Conservation (phyloP, 2,888 invertebrate species). For the Chydorus sphaericus region DNA sequence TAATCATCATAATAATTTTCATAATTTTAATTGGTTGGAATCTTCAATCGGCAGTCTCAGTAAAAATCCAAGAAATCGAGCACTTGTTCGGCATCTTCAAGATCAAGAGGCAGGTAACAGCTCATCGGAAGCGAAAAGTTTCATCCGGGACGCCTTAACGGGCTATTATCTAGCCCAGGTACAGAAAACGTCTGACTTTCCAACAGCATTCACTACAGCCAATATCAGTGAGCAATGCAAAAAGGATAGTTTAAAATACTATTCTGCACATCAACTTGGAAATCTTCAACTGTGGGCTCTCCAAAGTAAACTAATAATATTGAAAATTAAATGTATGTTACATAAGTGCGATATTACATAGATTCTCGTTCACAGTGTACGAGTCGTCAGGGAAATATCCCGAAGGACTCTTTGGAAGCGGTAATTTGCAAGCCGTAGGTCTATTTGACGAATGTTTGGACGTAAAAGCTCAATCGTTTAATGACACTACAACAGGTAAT, state of each 20-base stretch:
- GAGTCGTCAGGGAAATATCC: not conserved
- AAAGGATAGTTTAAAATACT: not conserved
- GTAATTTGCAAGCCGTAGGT: not conserved
- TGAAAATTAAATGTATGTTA: not conserved
- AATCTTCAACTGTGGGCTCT: not conserved
- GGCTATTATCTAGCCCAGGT: too few relatives aligned
- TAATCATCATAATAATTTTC: too few relatives aligned
- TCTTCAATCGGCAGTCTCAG: too few relatives aligned
- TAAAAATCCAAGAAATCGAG: too few relatives aligned
- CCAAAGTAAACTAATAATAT: not conserved
- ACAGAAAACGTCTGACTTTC: too few relatives aligned
- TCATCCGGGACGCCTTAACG: too few relatives aligned
- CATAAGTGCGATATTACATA: not conserved
- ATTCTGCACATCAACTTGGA: not conserved
- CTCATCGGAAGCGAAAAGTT: too few relatives aligned
- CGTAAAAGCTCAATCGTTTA: not conserved
- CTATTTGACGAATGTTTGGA: slow-evolving; percentile 1
- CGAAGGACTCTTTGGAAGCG: not conserved
- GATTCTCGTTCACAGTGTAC: not conserved
- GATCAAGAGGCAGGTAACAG: too few relatives aligned
- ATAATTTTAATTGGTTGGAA: too few relatives aligned
- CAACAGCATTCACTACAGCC: not conserved
- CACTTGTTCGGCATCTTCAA: too few relatives aligned
- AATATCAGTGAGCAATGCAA: slow-evolving; percentile 1
- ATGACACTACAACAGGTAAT: too few relatives aligned